A percentile compares a stretch with the other conserved stretches of the same genome.
Conservation (phyloP, 35 echinoderm and acorn worm genomes). For the Apostichopus parvimensis region DNA sequence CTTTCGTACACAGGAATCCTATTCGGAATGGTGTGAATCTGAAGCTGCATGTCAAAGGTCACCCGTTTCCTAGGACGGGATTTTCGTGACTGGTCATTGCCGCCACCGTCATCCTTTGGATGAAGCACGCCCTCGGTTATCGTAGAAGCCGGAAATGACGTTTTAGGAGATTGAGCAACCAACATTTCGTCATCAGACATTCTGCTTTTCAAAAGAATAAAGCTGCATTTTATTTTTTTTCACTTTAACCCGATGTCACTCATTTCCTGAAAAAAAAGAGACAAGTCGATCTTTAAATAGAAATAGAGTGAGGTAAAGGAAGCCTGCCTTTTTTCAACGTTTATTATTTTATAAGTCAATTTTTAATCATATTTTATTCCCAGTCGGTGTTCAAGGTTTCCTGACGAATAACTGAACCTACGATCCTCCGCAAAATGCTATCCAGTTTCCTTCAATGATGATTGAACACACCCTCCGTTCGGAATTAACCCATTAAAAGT, state of each 20-base stretch:
- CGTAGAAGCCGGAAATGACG: not conserved
- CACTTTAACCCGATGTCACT: not conserved
- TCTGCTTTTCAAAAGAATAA: not conserved
- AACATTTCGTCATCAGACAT: conserved; percentile 33
- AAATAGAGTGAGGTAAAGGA: too few species aligned
- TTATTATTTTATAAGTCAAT: too few species aligned
- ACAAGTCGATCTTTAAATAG: too few species aligned
- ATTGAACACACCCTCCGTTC: too few species aligned
- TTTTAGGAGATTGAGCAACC: not conserved
- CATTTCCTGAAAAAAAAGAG: too few species aligned
- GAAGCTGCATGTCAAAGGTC: conserved; percentile 88
- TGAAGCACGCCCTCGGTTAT: not conserved
- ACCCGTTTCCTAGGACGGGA: conserved; percentile 64
- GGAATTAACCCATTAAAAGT: too few species aligned
- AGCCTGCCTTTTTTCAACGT: too few species aligned
- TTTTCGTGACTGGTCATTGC: not conserved
- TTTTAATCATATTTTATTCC: too few species aligned
- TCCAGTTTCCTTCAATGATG: too few species aligned
- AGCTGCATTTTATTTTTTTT: not conserved
- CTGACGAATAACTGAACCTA: too few species aligned
- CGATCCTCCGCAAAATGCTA: too few species aligned
- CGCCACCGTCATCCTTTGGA: not conserved
- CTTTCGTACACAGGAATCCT: conserved; percentile 88
- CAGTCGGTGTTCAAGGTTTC: too few species aligned
- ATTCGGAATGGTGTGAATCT: conserved; percentile 91